A percentile compares a stretch with the other conserved stretches of the same genome.
Conservation (phyloP, 2,888 invertebrate genomes). For the Lycocerus yunnanus region DNA sequence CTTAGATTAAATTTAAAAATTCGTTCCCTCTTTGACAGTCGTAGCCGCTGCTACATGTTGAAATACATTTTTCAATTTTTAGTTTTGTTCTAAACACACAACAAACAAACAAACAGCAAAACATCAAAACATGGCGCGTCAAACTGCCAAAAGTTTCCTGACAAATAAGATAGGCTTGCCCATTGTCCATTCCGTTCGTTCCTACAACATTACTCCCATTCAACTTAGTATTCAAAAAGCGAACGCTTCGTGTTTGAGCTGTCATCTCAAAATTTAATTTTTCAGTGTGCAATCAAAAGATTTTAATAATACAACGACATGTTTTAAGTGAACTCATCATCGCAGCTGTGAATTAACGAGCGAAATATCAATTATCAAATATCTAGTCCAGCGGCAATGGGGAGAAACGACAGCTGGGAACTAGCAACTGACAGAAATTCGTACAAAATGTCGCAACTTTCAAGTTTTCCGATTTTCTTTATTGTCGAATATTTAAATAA, state of each 20-base stretch:
- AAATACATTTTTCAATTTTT: slow-evolving; percentile 31
- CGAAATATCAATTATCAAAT: slow-evolving; percentile 53
- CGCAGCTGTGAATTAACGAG: slow-evolving; percentile 48
- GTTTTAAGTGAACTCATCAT: slow-evolving; percentile 46
- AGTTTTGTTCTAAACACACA: slow-evolving; percentile 15
- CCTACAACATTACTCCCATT: slow-evolving; percentile 36
- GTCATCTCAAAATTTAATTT: slow-evolving; percentile 47
- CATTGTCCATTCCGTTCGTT: slow-evolving; percentile 45
- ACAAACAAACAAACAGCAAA: slow-evolving; percentile 36
- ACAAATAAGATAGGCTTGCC: slow-evolving; percentile 49
- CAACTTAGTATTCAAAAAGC: slow-evolving; percentile 47
- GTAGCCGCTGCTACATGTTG: slow-evolving; percentile 16
- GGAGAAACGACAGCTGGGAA: slow-evolving; percentile 36
- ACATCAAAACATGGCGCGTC: slow-evolving; percentile 47
- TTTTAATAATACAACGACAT: slow-evolving; percentile 45
- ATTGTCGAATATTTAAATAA: slow-evolving; percentile 14
- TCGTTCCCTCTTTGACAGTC: slow-evolving; percentile 1
- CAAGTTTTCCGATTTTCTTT: slow-evolving; percentile 16
- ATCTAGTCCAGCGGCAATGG: slow-evolving; percentile 39
- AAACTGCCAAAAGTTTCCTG: slow-evolving; percentile 55
- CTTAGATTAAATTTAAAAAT: not conserved
- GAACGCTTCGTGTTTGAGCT: slow-evolving; percentile 41
- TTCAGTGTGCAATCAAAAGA: slow-evolving; percentile 40
- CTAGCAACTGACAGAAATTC: slow-evolving; percentile 31
- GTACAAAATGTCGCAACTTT: slow-evolving; percentile 23